Evolutionary conservation across 2,888 invertebrate species (phyloP), one percentile per base, ranked within the genome.

Genomic region (Pimpla rufipes): DNA sequence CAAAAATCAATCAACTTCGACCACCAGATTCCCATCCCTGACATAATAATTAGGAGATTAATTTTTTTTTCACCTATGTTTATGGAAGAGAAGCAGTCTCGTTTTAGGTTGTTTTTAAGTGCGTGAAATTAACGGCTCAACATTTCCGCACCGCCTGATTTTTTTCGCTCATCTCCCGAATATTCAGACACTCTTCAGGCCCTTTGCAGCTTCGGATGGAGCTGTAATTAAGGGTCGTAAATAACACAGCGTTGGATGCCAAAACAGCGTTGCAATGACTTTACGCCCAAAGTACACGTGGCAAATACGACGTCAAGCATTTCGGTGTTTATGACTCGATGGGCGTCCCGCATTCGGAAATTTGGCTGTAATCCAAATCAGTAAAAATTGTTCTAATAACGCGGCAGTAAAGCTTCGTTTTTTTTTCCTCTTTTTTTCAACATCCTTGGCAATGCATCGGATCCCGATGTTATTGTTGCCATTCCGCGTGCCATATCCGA

Each of bases 301-400:
- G 10, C 18, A 18, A 8, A 52, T 52, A 21, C 50, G 50, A 10
- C 10, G 18, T 50, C 16, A 16, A 21, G 50, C 21, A 0, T 21
- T 18, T 52, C 16, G 16, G 1, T 47, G n/a, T 42, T 13, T 13
- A 13, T n/a, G 8, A 13, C 40, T 16, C 13, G 11, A 21, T 45
- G 29, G 2, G 23, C 8, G 21, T 47, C 55, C 11, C 23, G 23
- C 23, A 55, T 55, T 23, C n/a, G 13, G 4, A 23, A 23, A 55
- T 55, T 23, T 55, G 55, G 55, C 23, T 23, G 13, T 23, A 21
- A 55, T 55, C 55, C 55, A 55, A 55, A 55, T 55, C 23, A 23
- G 23, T 11, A 55, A 55, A 23, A 55, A 55, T 13, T 55, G 23
- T 55, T 55, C 23, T 55, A 23, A 55, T 55, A 55, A 55, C 13